A percentile compares a stretch with the other conserved stretches of the same genome.
These are phyloP conservation scores for Spongilla lacustris DNA, from an alignment of 37 sponge, comb jelly and placozoan genomes.

Conservation along the genomic window DNA sequence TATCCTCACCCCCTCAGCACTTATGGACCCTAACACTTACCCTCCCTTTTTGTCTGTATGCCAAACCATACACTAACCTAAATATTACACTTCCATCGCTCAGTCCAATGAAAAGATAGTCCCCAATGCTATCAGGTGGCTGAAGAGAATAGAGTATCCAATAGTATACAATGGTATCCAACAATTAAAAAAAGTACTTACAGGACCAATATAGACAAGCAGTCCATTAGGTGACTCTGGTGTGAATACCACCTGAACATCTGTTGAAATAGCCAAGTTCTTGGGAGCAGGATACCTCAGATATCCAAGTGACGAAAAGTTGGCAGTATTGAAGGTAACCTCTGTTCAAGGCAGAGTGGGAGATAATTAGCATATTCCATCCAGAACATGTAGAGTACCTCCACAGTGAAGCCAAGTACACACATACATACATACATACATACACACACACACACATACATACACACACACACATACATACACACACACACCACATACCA, in stretches of 20 bases:
- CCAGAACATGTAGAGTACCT: not conserved
- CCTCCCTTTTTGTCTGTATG: too few relatives aligned
- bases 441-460: not conserved
- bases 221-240: constrained; percentile 42
- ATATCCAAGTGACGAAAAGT: constrained; percentile 37
- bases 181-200: not conserved
- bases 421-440: not conserved
- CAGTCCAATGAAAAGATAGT: constrained; percentile 51
- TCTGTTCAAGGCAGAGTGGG: constrained; percentile 19
- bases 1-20: too few relatives aligned
- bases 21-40: too few relatives aligned
- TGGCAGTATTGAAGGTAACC: constrained; percentile 26
- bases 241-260: constrained; percentile 31
- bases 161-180: too few relatives aligned
- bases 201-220: constrained; percentile 67
- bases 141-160: not conserved
- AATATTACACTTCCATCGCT: constrained; percentile 17
- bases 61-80: too few relatives aligned
- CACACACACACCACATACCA: constrained; percentile 14
- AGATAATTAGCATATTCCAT: not conserved
- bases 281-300: constrained; percentile 23
- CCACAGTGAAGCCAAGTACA: not conserved
- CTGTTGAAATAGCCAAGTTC: constrained; percentile 21
- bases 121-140: not conserved
- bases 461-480: constrained; percentile 16